Evolutionary conservation across 2,888 invertebrate genomes (phyloP), one percentile per base, ranked within the genome.

Genomic region (Sabellastarte sp.): DNA sequence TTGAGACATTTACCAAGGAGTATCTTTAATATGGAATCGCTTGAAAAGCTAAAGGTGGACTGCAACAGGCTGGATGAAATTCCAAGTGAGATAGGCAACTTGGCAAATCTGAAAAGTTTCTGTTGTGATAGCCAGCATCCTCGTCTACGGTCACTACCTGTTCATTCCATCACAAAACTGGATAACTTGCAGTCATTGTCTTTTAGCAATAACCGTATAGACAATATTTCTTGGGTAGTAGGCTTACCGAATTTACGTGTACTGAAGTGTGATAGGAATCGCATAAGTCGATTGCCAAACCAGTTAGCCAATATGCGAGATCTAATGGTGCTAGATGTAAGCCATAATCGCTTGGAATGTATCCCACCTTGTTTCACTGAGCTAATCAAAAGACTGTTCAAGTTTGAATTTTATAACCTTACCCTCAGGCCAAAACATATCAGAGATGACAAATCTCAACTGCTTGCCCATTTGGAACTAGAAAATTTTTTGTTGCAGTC

Each of bases 151-250:
- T 24, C 61, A 4, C 50, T 73, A 50, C 73, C 73, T 29, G 20
- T 41, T 41, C 64, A 55, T 50, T 65, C 71, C 50, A 67, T 73
- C 30, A 63, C 63, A 15, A 59, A 71, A 41, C 65, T 73, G 28
- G 65, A 65, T 31, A 50, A 61, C n/a, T 66, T 73, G n/a, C 60
- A 65, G 56, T 26, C 41, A 32, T 61, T 73, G 30, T 68, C 72
- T 32, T 73, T 73, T 65, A 70, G 71, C 67, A 68, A 73, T 59
- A 73, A 73, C 63, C 61, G 71, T 5, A 66, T 73, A 26, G 69
- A 70, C 58, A 73, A 71, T 59, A 73, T 73, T 28, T 57, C 69
- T 41, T 70, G 65, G 65, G 64, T 71, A 29, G 66, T 63, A 4
- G 60, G 66, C 24, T 62, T 73, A 24, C 60, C 65, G 2, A 63